Evolutionary conservation across 2,888 invertebrate genomes (phyloP).

Genomic region (Xestia xanthographa): DNA sequence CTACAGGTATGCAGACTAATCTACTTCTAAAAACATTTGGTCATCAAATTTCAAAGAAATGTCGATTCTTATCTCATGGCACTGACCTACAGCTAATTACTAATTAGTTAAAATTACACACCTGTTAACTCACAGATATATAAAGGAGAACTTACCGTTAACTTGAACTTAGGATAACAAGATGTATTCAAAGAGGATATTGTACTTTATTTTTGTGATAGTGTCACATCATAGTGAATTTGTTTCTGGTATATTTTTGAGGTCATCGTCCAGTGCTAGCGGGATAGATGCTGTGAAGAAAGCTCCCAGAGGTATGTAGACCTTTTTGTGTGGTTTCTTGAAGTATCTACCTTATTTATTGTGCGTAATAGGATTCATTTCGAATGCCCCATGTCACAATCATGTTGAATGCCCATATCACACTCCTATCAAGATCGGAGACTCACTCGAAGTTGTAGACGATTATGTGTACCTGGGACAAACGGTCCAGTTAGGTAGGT

Average conservation of each 20-base stretch:
- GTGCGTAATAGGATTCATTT: too few species aligned
- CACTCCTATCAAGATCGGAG: too few species aligned
- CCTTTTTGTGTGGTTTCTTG: background rate
- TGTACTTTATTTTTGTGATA: slow-evolving; percentile 60
- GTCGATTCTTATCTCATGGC: slow-evolving; percentile 75
- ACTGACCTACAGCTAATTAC: slow-evolving; percentile 80
- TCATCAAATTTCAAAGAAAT: slow-evolving; percentile 37
- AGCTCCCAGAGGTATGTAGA: slow-evolving; percentile 83
- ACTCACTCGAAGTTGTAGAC: too few species aligned
- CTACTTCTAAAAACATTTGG: slow-evolving; percentile 33
- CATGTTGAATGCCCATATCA: too few species aligned
- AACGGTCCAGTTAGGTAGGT: too few species aligned
- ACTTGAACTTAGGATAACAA: slow-evolving; percentile 52
- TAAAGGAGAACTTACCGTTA: slow-evolving; percentile 32
- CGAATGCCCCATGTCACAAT: too few species aligned
- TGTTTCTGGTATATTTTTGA: slow-evolving; percentile 71
- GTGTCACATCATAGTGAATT: slow-evolving; percentile 50
- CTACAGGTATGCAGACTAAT: background rate
- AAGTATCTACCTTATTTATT: background rate
- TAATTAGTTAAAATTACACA: slow-evolving; percentile 48
- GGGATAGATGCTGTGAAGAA: slow-evolving; percentile 81
- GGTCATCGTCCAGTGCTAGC: slow-evolving; percentile 71
- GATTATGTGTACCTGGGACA: too few species aligned
- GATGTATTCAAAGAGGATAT: slow-evolving; percentile 70
- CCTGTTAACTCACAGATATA: slow-evolving; percentile 40